Evolutionary conservation across 2,797 vertebrate species (phyloP).

Genomic region (Orientallactaga sibirica): DNA sequence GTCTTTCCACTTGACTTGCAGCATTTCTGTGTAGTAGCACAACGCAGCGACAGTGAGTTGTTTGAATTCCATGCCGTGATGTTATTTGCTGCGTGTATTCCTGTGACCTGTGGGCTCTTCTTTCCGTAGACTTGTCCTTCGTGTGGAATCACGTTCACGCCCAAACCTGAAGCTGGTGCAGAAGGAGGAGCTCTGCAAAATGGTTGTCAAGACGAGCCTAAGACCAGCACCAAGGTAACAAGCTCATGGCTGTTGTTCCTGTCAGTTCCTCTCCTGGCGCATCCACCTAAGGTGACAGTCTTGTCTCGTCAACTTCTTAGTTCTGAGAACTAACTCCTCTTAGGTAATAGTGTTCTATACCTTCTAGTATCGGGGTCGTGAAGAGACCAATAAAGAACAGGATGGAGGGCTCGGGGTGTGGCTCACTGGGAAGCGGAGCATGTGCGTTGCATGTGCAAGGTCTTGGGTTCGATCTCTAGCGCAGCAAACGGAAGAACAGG

Average conservation of each 20-base stretch:
- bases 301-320: constrained; percentile 55
- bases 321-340: constrained; percentile 41
- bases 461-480: not conserved
- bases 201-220: constrained; percentile 94
- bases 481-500: not conserved
- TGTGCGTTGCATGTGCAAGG: not conserved
- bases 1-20: not conserved
- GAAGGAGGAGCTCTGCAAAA: constrained; percentile 92
- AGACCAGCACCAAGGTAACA: constrained; percentile 91
- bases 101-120: constrained; percentile 63
- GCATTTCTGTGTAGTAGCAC: not conserved
- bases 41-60: not conserved
- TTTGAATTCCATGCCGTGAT: not conserved
- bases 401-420: not conserved
- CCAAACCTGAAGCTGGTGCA: constrained; percentile 89
- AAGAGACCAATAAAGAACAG: not conserved
- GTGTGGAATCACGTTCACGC: constrained; percentile 90
- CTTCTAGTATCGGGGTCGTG: not conserved
- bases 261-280: constrained; percentile 44
- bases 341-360: not conserved
- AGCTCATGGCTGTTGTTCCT: constrained; percentile 52
- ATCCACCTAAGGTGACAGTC: constrained; percentile 64
- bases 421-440: not conserved
- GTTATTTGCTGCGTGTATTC: constrained; percentile 56
- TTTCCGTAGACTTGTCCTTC: constrained; percentile 92